Conservation (phyloP, 2,797 vertebrate species). For the Karalla daura region DNA sequence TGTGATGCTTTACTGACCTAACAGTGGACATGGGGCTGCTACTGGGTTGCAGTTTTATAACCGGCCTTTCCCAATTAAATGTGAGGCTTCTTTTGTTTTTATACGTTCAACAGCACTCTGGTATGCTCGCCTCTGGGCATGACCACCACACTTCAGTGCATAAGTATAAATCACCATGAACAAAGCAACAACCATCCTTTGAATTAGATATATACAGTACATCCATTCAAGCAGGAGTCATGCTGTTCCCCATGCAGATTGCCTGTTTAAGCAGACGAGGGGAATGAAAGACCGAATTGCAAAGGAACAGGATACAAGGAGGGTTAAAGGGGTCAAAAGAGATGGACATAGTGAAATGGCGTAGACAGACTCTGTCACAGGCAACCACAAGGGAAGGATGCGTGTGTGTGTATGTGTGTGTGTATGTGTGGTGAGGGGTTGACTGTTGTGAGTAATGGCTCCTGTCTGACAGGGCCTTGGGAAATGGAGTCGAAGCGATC, state of each 20-base stretch:
- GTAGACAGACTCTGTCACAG: conserved; percentile 65
- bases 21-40: neutral
- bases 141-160: conserved; percentile 14
- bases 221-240: conserved; percentile 1
- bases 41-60: conserved; percentile 12
- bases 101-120: neutral
- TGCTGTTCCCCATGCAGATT: conserved; percentile 5
- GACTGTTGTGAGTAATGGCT: conserved; percentile 80
- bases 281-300: conserved; percentile 36
- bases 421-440: conserved; percentile 34
- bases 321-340: conserved; percentile 47
- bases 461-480: conserved; percentile 76
- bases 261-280: conserved; percentile 1
- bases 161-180: conserved; percentile 14
- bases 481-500: conserved; percentile 79
- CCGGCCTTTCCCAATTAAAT: conserved; percentile 25
- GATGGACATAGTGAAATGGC: conserved; percentile 44
- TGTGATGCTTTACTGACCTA: neutral
- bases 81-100: neutral
- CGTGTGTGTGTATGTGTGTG: conserved; percentile 32
- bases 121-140: conserved; percentile 14
- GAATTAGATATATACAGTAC: neutral
- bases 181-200: conserved; percentile 19
- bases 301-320: conserved; percentile 12
- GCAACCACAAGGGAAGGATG: conserved; percentile 10